Conservation (phyloP, 1,140 invertebrate genomes). For the Hesperophylax magnus region DNA sequence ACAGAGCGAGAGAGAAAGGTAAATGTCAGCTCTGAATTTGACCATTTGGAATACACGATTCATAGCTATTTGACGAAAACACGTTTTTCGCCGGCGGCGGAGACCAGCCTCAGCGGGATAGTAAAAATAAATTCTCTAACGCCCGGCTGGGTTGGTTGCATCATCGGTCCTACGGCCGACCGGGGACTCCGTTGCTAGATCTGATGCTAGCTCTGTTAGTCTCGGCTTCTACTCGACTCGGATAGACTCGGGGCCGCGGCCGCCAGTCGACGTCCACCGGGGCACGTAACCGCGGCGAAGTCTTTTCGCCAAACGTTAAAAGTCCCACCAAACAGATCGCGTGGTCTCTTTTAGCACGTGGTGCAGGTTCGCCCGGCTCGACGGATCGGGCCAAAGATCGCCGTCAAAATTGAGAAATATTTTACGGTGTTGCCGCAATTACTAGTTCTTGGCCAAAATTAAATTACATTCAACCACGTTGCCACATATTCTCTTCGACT, state of each 20-base stretch:
- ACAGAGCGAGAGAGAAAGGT: constrained; percentile 5
- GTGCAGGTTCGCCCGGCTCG: neutral
- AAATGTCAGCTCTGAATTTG: constrained; percentile 21
- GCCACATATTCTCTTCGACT: constrained; percentile 27
- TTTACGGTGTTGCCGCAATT: constrained; percentile 24
- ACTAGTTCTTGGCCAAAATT: neutral
- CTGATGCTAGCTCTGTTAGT: too few species aligned
- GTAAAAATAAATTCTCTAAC: constrained; percentile 24
- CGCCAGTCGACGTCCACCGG: neutral
- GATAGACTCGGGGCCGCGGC: neutral
- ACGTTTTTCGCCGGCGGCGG: constrained; percentile 1
- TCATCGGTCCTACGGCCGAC: neutral
- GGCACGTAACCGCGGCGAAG: neutral
- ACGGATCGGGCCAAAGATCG: constrained; percentile 23
- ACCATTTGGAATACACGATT: constrained; percentile 14
- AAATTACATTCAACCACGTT: constrained; percentile 27
- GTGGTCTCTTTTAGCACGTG: neutral
- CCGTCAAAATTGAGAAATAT: constrained; percentile 33
- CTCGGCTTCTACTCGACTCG: neutral
- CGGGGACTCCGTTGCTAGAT: too few species aligned
- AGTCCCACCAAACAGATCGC: too few species aligned
- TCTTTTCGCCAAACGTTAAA: too few species aligned
- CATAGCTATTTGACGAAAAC: constrained; percentile 26
- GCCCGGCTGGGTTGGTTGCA: constrained; percentile 14
- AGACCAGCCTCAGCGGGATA: neutral